These are phyloP conservation scores for Chloroceryle inda DNA, from an alignment of 2,797 vertebrate genomes.

Conservation along the genomic window DNA sequence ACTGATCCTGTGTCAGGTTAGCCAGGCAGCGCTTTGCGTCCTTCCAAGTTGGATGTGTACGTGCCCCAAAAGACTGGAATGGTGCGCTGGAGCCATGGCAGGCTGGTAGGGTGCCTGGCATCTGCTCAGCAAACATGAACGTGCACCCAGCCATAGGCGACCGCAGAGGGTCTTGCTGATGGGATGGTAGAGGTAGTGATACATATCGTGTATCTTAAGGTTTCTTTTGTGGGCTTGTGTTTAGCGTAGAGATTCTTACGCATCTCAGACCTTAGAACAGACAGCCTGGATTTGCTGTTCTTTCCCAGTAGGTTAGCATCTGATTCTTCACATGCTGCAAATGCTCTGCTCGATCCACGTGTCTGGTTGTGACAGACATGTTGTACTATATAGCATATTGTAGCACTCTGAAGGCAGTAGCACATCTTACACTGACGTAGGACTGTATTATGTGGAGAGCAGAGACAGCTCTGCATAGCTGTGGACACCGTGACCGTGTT, in stretches of 20 bases:
- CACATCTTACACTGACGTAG: accelerated
- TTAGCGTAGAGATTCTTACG: accelerated
- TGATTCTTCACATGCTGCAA: background rate
- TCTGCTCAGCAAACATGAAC: accelerated
- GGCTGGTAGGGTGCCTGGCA: background rate
- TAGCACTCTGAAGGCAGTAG: background rate
- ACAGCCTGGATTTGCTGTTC: background rate
- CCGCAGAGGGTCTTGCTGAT: background rate
- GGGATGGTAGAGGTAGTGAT: accelerated
- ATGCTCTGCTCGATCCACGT: accelerated
- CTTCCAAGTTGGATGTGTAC: accelerated
- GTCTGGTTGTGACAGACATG: accelerated
- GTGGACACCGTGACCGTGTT: accelerated
- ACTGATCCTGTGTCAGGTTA: accelerated
- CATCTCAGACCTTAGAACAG: background rate
- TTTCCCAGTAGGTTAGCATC: background rate
- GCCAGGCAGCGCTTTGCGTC: background rate
- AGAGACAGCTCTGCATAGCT: background rate
- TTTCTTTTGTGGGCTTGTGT: background rate
- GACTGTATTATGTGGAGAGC: too few relatives aligned
- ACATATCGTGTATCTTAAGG: accelerated
- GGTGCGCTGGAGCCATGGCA: background rate
- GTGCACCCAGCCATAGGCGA: background rate
- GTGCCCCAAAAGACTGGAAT: accelerated
- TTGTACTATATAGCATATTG: accelerated